These are phyloP conservation scores for Noctua comes DNA, from an alignment of 2,888 invertebrate genomes.

Conservation along the genomic window DNA sequence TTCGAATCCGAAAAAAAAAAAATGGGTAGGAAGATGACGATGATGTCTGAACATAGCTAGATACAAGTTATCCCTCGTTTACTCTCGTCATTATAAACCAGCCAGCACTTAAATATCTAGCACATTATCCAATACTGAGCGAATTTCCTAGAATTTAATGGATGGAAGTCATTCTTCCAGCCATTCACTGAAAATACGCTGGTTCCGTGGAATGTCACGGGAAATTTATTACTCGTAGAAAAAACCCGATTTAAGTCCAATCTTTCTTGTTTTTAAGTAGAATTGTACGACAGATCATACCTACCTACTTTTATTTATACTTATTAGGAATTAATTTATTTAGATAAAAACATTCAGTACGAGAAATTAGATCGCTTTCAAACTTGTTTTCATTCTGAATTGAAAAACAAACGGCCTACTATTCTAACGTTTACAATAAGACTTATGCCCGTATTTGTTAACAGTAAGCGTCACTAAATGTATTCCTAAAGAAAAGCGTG, in stretches of 20 bases:
- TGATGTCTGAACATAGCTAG: background rate
- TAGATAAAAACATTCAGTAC: conserved; percentile 14
- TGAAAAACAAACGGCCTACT: conserved; percentile 41
- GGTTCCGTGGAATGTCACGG: background rate
- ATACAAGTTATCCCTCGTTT: background rate
- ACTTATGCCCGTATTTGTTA: background rate
- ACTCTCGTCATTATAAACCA: background rate
- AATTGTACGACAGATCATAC: background rate
- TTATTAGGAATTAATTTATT: conserved; percentile 4
- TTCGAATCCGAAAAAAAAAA: too few species aligned
- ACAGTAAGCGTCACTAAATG: background rate
- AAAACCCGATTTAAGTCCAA: background rate
- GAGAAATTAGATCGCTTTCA: conserved; percentile 41
- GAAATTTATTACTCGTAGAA: background rate
- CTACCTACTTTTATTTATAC: conserved; percentile 3
- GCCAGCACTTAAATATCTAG: background rate
- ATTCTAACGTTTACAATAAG: conserved; percentile 37
- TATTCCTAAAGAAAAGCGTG: background rate
- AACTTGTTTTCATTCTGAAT: conserved; percentile 32
- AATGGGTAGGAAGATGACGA: too few species aligned
- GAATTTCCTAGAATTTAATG: background rate
- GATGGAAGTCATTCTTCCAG: background rate
- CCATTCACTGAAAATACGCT: background rate
- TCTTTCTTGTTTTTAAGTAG: background rate
- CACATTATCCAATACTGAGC: background rate